Evolutionary conservation across 2,113 vertebrate species (phyloP), one percentile per base, ranked within the genome.

Genomic region (Rhinichthys klamathensis): DNA sequence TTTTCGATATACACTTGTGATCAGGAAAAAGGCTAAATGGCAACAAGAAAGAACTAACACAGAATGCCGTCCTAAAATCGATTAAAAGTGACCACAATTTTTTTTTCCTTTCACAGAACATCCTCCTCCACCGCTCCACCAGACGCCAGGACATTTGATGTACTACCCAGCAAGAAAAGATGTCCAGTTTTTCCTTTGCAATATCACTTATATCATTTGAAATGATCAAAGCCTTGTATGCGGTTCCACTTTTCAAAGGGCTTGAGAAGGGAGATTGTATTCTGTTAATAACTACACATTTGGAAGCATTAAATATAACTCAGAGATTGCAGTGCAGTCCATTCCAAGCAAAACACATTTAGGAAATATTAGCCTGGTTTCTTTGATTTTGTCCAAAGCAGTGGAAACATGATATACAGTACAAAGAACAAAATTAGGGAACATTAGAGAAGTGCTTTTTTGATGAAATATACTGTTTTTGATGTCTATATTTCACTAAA

Each of bases 271-370:
- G 74, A 79, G 74, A 58, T 79, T 75, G 49, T 77, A 83, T 67
- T 85, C 70, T 79, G 83, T 87, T 72, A 84, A 81, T 74, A 85
- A 86, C 61, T 54, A 78, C 70, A 61, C 72, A 65, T 84, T 83
- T 83, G 63, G 86, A 85, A 89, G 76, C 84, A 84, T 74, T 70
- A 86, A 74, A 79, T 35, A 80, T 63, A 82, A 54, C 80, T 85
- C 73, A 83, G 58, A 63, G 80, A 86, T 82, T 56, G 46, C 82
- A 56, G 72, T 30, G 49, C 16, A 18, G 41, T 18, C n/a, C 56
- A 76, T 73, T 85, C 86, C 86, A 88, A 86, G 69, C 65, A 83
- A 84, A 89, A 89, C 82, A 89, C 76, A 80, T 84, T 84, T 67
- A 88, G 84, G 84, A 88, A 87, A 84, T 84, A 81, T 84, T 87